Evolutionary conservation across 2,888 invertebrate genomes (phyloP).

Genomic region (Dolichomitus sp.): DNA sequence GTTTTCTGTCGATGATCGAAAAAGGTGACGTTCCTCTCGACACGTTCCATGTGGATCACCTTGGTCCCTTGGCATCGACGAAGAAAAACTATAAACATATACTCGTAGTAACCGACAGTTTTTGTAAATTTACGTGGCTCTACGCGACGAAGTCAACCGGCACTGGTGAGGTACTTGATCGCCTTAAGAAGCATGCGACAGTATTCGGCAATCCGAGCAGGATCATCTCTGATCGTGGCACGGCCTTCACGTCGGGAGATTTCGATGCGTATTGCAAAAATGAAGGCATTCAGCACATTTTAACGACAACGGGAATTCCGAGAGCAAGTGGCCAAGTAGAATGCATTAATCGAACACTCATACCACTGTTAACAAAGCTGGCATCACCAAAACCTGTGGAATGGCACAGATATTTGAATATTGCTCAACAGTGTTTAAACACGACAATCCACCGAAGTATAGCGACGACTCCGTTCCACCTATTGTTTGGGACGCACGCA

Average conservation of each 20-base stretch:
- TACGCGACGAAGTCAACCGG: neutral
- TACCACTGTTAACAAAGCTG: neutral
- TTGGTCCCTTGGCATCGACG: neutral
- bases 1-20: conserved; percentile 3
- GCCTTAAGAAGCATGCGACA: neutral
- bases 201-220: neutral
- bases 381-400: neutral
- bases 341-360: conserved; percentile 35
- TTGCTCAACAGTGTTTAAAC: conserved; percentile 56
- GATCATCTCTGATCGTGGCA: neutral
- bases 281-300: neutral
- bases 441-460: conserved; percentile 42
- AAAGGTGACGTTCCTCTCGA: neutral
- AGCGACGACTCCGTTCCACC: conserved; percentile 39
- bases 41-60: neutral
- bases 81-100: neutral
- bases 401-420: conserved; percentile 34
- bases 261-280: neutral
- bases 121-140: neutral
- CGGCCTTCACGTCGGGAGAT: neutral
- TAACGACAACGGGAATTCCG: neutral
- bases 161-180: neutral
- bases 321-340: conserved; percentile 24
- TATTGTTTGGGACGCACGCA: conserved; percentile 47
- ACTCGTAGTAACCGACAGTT: neutral